Base-by-base conservation (phyloP, 2,888 invertebrate genomes). In the Cryptocephalus primarius region DNA sequence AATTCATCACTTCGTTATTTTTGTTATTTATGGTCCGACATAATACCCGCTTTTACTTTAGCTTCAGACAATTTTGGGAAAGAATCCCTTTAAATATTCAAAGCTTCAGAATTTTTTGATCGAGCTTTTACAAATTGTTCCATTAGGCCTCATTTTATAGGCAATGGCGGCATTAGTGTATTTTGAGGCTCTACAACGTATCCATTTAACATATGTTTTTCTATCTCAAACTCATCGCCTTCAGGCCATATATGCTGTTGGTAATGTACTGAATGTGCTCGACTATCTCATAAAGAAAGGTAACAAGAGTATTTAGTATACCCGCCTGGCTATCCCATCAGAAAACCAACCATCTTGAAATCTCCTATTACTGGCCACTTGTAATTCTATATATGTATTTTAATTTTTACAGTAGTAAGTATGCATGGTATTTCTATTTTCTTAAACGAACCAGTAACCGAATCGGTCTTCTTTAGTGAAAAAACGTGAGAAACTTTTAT, bases 341-440 rank as follows among this genome's bases (percentile, higher is more conserved):
- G 33, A 46, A 60, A 51, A 32, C 51, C 53, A 33, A 63, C 47
- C 55, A 63, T 57, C 49, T 65, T 63, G 12, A 64, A 55, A 50
- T 64, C 64, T 33, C 57, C 59, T 47, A 55, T 59, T 11, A 62
- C 50, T 33, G 46, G 41, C 59, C 55, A 59, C 12, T 55, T 42
- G 41, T 59, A 57, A 42, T 64, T 50, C 8, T 36, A n/a, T n/a
- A n/a, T n/a, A n/a, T 39, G 57, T 65, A 34, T 34, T 34, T 34
- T 34, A 9, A 34, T n/a, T 34, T 34, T 34, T 34, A 9, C 34
- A n/a, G n/a, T n/a, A n/a, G n/a, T n/a, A n/a, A 34, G 34, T 34
- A 34, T n/a, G 34, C 34, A 9, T 34, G 34, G n/a, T 34, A 34
- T 34, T 34, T n/a, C 34, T 9, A 34, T 34, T 34, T 34, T n/a